Conservation (phyloP, 30 jellyfish, hydroid and myxozoan species). For the Aurelia aurita complex sp. Pacific region DNA sequence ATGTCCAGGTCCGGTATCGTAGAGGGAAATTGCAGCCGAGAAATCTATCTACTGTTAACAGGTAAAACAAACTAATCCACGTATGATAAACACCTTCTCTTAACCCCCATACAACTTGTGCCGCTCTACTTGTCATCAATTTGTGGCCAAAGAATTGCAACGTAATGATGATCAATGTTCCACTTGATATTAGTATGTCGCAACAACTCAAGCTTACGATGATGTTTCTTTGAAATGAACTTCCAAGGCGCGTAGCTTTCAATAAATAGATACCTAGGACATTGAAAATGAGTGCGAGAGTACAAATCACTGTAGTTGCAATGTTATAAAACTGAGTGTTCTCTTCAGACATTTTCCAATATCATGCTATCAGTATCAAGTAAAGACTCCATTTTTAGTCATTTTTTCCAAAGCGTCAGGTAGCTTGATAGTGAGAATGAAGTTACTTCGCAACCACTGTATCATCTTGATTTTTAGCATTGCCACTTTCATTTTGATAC, state of each 20-base stretch:
- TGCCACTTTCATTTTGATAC: too few species aligned
- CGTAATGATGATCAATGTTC: not conserved
- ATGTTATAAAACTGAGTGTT: not conserved
- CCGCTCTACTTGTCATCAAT: not conserved
- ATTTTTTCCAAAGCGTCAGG: too few species aligned
- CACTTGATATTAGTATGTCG: not conserved
- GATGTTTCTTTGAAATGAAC: not conserved
- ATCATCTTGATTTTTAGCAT: too few species aligned
- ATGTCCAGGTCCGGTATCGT: not conserved
- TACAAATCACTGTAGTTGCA: not conserved
- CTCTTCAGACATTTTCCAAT: too few species aligned
- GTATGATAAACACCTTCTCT: not conserved
- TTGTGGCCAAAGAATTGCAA: not conserved
- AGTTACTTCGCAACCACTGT: too few species aligned
- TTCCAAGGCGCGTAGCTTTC: not conserved
- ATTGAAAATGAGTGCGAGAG: not conserved
- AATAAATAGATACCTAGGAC: conserved; percentile 2
- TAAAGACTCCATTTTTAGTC: too few species aligned
- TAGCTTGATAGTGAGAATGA: too few species aligned
- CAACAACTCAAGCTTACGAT: not conserved
- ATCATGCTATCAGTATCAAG: too few species aligned
- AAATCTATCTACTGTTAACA: conserved; percentile 13
- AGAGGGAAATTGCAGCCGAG: conserved; percentile 36
- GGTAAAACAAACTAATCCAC: not conserved
- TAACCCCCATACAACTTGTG: not conserved